Conservation (phyloP, 2,888 invertebrate genomes). For the Idaea straminata region DNA sequence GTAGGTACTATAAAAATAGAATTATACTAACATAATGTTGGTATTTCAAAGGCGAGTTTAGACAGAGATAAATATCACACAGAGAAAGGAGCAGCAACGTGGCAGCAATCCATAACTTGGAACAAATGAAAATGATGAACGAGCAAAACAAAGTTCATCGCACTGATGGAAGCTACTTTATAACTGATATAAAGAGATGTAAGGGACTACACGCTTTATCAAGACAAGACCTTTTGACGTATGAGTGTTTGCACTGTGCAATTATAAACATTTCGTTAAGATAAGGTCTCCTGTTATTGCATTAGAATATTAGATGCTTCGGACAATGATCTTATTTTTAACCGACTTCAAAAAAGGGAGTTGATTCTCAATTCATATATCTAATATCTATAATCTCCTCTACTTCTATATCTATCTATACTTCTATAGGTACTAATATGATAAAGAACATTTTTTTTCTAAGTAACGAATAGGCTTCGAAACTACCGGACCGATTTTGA, state of each 20-base stretch:
- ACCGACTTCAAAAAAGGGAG: no score
- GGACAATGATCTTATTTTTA: background rate
- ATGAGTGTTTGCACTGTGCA: background rate
- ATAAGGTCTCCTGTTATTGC: background rate
- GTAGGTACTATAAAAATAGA: no score
- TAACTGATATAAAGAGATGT: background rate
- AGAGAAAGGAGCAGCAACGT: background rate
- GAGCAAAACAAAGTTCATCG: constrained; percentile 56
- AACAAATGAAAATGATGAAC: constrained; percentile 58
- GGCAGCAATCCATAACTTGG: constrained; percentile 33
- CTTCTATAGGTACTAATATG: no score
- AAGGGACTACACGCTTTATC: background rate
- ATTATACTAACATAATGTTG: no score
- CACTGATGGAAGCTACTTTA: constrained; percentile 23
- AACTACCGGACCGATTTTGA: no score
- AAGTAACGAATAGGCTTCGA: no score
- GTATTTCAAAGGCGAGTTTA: background rate
- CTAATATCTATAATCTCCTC: no score
- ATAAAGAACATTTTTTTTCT: no score
- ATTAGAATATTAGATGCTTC: background rate
- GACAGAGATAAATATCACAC: background rate
- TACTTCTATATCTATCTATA: no score
- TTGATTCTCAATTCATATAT: no score
- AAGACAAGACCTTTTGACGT: background rate
- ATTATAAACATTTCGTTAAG: background rate